Conservation (phyloP, 2,113 vertebrate species). For the Candoia aspera region DNA sequence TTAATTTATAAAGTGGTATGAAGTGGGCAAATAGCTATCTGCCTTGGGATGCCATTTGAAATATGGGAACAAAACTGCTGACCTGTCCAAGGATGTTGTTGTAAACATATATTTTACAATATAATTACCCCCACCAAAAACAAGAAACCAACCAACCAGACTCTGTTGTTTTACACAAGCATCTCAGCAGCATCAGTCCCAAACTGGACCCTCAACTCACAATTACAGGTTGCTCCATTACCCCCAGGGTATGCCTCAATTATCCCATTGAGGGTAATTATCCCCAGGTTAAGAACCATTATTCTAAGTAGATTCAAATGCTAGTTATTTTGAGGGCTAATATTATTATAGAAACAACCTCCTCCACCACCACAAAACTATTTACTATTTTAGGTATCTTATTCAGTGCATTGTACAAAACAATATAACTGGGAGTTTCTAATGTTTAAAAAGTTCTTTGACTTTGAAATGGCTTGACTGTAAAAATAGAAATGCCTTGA, state of each 20-base stretch:
- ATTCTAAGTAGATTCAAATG: background rate
- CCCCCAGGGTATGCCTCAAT: too few relatives aligned
- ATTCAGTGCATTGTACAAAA: background rate
- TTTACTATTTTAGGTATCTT: background rate
- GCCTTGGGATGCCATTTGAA: background rate
- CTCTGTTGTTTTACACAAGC: too few relatives aligned
- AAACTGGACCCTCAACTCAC: too few relatives aligned
- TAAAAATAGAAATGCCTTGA: slow-evolving; percentile 30
- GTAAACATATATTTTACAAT: background rate
- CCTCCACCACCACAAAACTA: background rate
- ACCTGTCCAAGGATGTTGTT: background rate
- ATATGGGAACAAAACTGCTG: background rate
- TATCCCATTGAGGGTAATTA: too few relatives aligned
- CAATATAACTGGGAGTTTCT: background rate
- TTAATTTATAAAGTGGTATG: background rate
- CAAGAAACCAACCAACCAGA: too few relatives aligned
- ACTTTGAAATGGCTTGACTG: slow-evolving; percentile 10
- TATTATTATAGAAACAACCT: too few relatives aligned
- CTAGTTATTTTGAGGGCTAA: background rate
- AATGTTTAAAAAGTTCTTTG: background rate
- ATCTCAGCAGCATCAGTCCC: too few relatives aligned
- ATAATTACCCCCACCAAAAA: too few relatives aligned
- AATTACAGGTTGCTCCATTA: too few relatives aligned
- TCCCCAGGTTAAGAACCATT: too few relatives aligned
- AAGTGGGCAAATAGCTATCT: background rate